A percentile compares a stretch with the other conserved stretches of the same genome.
Conservation (phyloP, 1,140 invertebrate genomes). For the Pararge aegeria region DNA sequence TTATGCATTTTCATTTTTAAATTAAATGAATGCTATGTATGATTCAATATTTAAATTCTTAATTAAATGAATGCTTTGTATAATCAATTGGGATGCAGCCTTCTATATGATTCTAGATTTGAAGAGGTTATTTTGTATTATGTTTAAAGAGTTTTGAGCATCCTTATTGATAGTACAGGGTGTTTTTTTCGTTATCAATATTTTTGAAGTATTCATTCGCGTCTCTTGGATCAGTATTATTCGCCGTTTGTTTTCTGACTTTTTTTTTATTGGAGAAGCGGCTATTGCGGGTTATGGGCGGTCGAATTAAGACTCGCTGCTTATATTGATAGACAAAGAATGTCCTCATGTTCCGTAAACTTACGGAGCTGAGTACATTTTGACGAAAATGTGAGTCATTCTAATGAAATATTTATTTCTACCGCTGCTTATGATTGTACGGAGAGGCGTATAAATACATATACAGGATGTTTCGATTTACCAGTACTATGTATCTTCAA, state of each 20-base stretch:
- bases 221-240: too few species aligned
- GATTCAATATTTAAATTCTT: background rate
- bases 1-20: background rate
- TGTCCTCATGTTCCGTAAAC: slow-evolving; percentile 7
- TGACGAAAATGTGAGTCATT: slow-evolving; percentile 67
- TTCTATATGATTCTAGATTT: slow-evolving; percentile 20
- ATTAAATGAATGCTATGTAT: background rate
- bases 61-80: background rate
- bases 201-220: background rate
- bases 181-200: slow-evolving; percentile 16
- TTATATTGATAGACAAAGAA: slow-evolving; percentile 6
- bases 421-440: slow-evolving; percentile 62
- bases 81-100: slow-evolving; percentile 12
- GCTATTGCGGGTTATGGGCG: background rate
- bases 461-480: slow-evolving; percentile 1
- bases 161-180: slow-evolving; percentile 4
- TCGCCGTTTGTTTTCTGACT: background rate
- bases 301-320: background rate
- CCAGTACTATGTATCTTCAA: background rate
- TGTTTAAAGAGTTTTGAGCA: slow-evolving; percentile 9
- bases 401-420: slow-evolving; percentile 58
- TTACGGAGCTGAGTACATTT: slow-evolving; percentile 4
- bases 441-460: slow-evolving; percentile 49
- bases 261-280: background rate
- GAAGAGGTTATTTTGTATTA: slow-evolving; percentile 8